These are phyloP conservation scores for Bicyclus anynana DNA, from an alignment of 1,140 invertebrate species.

Conservation along the genomic window DNA sequence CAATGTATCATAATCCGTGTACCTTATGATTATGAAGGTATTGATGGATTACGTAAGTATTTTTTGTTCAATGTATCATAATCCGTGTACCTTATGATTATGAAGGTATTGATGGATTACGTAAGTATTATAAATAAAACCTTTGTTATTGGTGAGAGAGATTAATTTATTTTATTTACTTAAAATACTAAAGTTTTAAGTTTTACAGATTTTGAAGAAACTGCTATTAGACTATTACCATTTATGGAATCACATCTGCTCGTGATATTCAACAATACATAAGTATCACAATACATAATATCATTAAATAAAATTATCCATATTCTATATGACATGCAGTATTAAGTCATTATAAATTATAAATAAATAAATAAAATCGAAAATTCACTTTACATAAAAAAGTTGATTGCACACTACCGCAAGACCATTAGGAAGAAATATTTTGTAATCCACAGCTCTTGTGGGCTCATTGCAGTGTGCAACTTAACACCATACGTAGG, in stretches of 20 bases:
- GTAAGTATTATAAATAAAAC: no score
- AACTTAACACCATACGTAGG: no score
- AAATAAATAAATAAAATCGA: background rate
- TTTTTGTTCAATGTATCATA: no score
- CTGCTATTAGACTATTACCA: slow-evolving; percentile 9
- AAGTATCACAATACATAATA: background rate
- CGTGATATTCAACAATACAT: slow-evolving; percentile 18
- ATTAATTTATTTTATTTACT: slow-evolving; percentile 11
- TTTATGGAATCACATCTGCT: slow-evolving; percentile 19
- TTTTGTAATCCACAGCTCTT: no score
- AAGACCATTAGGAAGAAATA: no score
- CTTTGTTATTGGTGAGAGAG: background rate
- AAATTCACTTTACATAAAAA: background rate
- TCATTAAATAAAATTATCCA: background rate
- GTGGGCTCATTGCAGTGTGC: no score
- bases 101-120: no score
- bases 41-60: no score
- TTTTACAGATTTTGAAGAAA: slow-evolving; percentile 6
- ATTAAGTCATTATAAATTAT: background rate
- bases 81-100: no score
- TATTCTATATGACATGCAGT: background rate
- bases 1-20: no score
- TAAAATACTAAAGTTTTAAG: background rate
- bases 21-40: no score
- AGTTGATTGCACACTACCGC: no score